phyloP scores from a whole-genome alignment of 2,113 vertebrate species.

The Archilochus colubris region DNA sequence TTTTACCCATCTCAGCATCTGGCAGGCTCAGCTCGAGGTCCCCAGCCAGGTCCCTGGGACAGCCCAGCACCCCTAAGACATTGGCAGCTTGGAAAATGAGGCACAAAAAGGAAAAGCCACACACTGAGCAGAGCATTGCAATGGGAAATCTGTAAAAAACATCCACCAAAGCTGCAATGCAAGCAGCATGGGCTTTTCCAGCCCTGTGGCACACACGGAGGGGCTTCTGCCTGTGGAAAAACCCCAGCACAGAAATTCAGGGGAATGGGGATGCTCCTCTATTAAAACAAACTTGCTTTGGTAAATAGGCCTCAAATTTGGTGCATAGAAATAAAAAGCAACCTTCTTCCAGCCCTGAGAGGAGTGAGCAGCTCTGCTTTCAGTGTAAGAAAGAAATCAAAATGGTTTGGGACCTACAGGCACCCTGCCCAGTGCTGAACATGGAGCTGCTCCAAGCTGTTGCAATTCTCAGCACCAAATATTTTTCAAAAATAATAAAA shows the following conservation, averaged over 20 bases:
- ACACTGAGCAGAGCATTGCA: fast-evolving
- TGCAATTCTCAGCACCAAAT: neutral
- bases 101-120: neutral
- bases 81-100: neutral
- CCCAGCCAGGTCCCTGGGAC: neutral
- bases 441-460: fast-evolving
- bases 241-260: neutral
- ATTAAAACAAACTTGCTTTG: fast-evolving
- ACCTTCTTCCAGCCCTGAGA: neutral
- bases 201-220: neutral
- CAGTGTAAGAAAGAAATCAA: fast-evolving
- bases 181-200: neutral
- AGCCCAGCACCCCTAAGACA: neutral
- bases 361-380: neutral
- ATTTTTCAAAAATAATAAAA: neutral
- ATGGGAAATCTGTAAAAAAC: neutral
- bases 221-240: neutral
- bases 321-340: neutral
- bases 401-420: fast-evolving
- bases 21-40: neutral
- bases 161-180: fast-evolving
- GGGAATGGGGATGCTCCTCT: neutral
- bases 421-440: neutral
- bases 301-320: neutral
- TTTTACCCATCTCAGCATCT: neutral